Evolutionary conservation across 2,113 vertebrate species (phyloP).

Genomic region (Clarias batrachus): DNA sequence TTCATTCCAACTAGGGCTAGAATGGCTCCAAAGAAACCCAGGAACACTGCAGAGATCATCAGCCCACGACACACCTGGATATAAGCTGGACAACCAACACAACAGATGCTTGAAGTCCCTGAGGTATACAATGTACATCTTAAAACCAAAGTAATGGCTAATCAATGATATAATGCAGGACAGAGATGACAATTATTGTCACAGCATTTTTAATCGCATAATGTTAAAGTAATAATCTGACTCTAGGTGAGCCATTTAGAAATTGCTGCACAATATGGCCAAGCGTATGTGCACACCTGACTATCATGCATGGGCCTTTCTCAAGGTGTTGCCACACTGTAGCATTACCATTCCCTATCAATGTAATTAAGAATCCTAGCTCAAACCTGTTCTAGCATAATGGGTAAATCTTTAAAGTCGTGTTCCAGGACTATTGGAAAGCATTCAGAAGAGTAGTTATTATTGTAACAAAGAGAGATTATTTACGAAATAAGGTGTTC

Average conservation of each 20-base stretch:
- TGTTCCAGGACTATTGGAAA: not conserved
- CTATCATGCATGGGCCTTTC: not conserved
- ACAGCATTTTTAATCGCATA: not conserved
- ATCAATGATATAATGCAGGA: not conserved
- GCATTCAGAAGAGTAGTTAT: not conserved
- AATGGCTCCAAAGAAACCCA: constrained; percentile 87
- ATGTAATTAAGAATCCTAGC: not conserved
- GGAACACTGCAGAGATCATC: constrained; percentile 87
- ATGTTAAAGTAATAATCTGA: not conserved
- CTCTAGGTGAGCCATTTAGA: not conserved
- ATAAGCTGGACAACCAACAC: constrained; percentile 74
- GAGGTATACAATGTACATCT: not conserved
- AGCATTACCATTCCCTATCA: not conserved
- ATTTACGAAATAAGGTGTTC: not conserved
- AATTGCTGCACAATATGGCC: not conserved
- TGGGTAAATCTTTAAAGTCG: not conserved
- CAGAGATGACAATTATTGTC: not conserved
- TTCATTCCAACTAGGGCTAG: constrained; percentile 93
- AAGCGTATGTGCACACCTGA: not conserved
- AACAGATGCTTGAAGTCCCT: constrained; percentile 5
- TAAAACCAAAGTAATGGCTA: not conserved
- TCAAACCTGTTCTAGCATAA: not conserved
- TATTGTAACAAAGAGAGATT: not conserved
- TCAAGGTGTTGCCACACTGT: not conserved
- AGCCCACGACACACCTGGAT: constrained; percentile 94